Evolutionary conservation across 2,797 vertebrate species (phyloP), one percentile per base, ranked within the genome.

Genomic region (Graptemys geographica): DNA sequence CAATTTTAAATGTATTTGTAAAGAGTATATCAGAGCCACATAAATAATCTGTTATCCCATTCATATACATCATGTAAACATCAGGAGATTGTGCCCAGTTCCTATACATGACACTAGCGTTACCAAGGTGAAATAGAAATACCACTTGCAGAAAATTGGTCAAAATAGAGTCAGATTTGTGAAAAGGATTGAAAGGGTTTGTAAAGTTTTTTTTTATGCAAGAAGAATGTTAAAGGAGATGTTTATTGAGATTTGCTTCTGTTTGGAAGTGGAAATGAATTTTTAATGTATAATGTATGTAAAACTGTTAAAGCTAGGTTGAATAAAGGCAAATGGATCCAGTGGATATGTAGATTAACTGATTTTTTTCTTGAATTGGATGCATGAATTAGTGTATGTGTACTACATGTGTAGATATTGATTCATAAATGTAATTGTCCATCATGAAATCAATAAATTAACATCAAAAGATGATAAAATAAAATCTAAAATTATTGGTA

Each of bases 121-220:
- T 72, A 79, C 47, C 56, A 52, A 87, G 31, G 27, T n/a, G 74
- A 52, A 79, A 47, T 79, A 44, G 56, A 41, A 83, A 37, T 2
- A 4, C 5, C 15, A 33, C 53, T 90, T 84, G 31, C 25, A 87
- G 76, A 21, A 19, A 19, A n/a, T 10, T 72, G 69, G 56, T 84
- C 81, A 87, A 83, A 88, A 79, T 8, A 15, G 56, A 93, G n/a
- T 84, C 82, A 21, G 27, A 59, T 81, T 94, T 89, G 79, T 90
- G 76, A 74, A 93, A 82, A 33, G 74, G 79, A 84, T 33, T 72
- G 53, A 27, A 28, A 47, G n/a, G 33, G 52, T 37, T 19, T 79
- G 55, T 81, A 25, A 55, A 55, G 9, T 9, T 74, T 92, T 27
- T 27, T 52, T 89, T 88, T 90, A 23, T 28, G 51, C 4, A 52